Conservation (phyloP, 2,888 invertebrate genomes). For the Mongoloraphidia duomilia region DNA sequence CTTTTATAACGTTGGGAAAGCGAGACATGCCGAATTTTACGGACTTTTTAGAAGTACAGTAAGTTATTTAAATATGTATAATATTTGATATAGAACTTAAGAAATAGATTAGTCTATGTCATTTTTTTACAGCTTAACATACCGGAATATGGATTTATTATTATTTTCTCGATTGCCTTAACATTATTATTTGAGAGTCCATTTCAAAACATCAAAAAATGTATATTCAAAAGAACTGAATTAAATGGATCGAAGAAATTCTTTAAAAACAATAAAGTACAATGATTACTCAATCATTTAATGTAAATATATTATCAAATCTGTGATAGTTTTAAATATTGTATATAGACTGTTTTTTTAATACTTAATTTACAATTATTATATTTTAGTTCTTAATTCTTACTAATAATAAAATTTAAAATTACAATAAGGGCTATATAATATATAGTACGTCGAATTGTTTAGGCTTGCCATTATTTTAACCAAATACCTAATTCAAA, state of each 20-base stretch:
- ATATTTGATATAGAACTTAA: background rate
- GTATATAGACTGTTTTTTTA: too few relatives aligned
- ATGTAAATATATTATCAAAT: too few relatives aligned
- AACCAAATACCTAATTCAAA: too few relatives aligned
- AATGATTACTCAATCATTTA: too few relatives aligned
- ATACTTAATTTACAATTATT: too few relatives aligned
- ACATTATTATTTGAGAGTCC: conserved; percentile 52
- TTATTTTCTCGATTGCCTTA: conserved; percentile 37
- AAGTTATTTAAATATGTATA: conserved; percentile 18
- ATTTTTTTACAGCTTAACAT: conserved; percentile 39
- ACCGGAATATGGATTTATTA: conserved; percentile 41
- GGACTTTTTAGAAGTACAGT: conserved; percentile 42
- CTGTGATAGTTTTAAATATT: too few relatives aligned
- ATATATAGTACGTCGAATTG: too few relatives aligned
- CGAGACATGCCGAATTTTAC: conserved; percentile 40
- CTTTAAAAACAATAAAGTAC: too few relatives aligned
- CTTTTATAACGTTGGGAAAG: conserved; percentile 51
- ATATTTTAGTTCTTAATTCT: too few relatives aligned
- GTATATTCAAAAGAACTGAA: conserved; percentile 27
- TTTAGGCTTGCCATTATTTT: too few relatives aligned
- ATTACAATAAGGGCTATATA: too few relatives aligned
- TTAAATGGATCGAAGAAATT: background rate
- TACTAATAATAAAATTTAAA: too few relatives aligned
- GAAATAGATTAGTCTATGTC: background rate
- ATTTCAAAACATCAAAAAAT: conserved; percentile 49